Evolutionary conservation across 2,888 invertebrate species (phyloP), one percentile per base, ranked within the genome.

Genomic region (Endomychus coccineus): DNA sequence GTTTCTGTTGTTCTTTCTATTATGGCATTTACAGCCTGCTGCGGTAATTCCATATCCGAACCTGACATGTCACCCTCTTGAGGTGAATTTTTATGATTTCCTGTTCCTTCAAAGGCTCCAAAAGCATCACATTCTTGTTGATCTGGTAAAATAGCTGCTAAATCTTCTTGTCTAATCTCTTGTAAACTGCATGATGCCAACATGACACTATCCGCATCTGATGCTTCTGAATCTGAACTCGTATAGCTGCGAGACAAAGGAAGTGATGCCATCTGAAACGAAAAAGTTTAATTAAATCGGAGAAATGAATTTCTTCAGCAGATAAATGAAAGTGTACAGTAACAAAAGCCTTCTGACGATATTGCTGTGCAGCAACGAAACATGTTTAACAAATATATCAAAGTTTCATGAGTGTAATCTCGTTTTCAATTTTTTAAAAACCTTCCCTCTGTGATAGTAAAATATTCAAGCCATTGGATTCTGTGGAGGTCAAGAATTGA

Each of bases 131-230:
- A 72, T 38, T 73, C 73, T 46, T 72, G 77, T 59, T 79, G 80
- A 58, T 84, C 83, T 38, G 84, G 83, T 58, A 85, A 68, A 61
- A 85, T 77, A 48, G 82, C 84, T 46, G 83, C 83, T 50, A 84
- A 68, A 66, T 84, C 83, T 59, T 83, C 83, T 65, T 84, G 82
- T 59, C 83, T 78, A 59, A 84, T 82, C 59, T 83, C 82, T 62
- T 77, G 75, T 38, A 73, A 59, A 55, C 68, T 77, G 58, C 71
- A 76, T 16, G 73, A 71, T 2, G 69, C 75, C 43, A 76, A 66
- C 43, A 73, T 75, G 3, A 71, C 73, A 43, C 71, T 73, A 38
- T 65, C 62, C 1, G 74, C 71, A 48, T 75, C 75, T 30, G 63
- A 61, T 11, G 55, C 56, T 19, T 63, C 62, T 3, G 52, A 45